Evolutionary conservation across 1,140 invertebrate genomes (phyloP), one percentile per base, ranked within the genome.

Genomic region (Steinernema feltiae): DNA sequence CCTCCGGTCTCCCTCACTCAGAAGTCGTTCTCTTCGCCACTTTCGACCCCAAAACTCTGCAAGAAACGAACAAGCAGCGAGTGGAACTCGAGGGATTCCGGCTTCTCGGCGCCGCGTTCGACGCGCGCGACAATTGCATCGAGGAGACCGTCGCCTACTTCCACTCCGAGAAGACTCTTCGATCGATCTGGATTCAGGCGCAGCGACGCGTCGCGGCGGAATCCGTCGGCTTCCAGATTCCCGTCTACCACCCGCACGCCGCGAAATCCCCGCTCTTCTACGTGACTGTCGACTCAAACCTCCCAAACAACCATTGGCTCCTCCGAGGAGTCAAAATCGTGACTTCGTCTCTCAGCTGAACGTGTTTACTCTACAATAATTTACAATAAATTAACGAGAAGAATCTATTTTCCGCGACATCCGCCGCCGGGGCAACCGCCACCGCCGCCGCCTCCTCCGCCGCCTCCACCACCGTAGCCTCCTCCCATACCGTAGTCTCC

Each of bases 391-490:
- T 63, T 15, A 63, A 7, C 12, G 15, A 63, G 7, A n/a, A 63
- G 7, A 27, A 27, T 27, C 32, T 77, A 74, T 46, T 71, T 77
- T 74, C 76, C 76, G 32, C 76, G 76, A 69, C 76, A 77, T 69
- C 74, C 76, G 71, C 76, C 76, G 32, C 74, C 74, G 21, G 76
- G 76, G 29, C 76, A 77, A 53, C 76, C 72, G 12, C 71, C 71
- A 41, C 76, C 75, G n/a, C 76, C 76, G 32, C 75, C 75, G 2
- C 70, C 71, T 53, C 76, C 76, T n/a, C 75, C 70, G 21, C 70
- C 71, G 30, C 76, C 76, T 21, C 76, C 76, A 41, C 72, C 69
- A 17, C 73, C 73, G 73, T 74, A 74, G 35, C 18, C 35, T 7
- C 35, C 18, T 7, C 35, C 35, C n/a, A n/a, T n/a, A 41, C 35